Conservation (phyloP, 1,140 invertebrate genomes). For the Papilio helenus region DNA sequence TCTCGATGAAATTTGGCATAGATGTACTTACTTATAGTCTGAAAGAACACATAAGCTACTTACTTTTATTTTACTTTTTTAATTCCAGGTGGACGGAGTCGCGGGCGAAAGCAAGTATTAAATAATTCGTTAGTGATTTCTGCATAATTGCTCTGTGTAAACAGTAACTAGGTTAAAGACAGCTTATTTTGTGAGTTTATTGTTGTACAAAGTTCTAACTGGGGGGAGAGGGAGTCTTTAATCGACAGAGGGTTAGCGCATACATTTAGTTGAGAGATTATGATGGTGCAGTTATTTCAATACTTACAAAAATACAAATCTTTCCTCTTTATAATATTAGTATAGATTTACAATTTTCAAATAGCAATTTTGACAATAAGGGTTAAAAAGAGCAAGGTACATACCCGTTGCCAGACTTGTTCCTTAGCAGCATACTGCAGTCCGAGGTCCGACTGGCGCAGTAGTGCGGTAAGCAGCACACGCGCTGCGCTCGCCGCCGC, state of each 20-base stretch:
- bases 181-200: background rate
- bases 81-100: no score
- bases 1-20: no score
- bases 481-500: slow-evolving; percentile 83
- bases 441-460: slow-evolving; percentile 88
- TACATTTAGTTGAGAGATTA: slow-evolving; percentile 30
- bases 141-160: slow-evolving; percentile 10
- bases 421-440: slow-evolving; percentile 88
- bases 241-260: slow-evolving; percentile 37
- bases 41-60: no score
- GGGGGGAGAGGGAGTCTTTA: slow-evolving; percentile 37
- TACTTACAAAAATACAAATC: no score
- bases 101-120: no score
- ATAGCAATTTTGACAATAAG: no score
- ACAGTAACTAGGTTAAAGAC: background rate
- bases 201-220: slow-evolving; percentile 37
- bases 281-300: background rate
- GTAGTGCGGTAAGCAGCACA: slow-evolving; percentile 87
- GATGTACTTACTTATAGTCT: no score
- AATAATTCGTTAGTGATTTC: background rate
- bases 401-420: slow-evolving; percentile 86
- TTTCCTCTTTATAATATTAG: no score
- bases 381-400: slow-evolving; percentile 23
- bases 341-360: no score
- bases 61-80: no score